Evolutionary conservation across 2,888 invertebrate species (phyloP).

Genomic region (Thalpophila matura): DNA sequence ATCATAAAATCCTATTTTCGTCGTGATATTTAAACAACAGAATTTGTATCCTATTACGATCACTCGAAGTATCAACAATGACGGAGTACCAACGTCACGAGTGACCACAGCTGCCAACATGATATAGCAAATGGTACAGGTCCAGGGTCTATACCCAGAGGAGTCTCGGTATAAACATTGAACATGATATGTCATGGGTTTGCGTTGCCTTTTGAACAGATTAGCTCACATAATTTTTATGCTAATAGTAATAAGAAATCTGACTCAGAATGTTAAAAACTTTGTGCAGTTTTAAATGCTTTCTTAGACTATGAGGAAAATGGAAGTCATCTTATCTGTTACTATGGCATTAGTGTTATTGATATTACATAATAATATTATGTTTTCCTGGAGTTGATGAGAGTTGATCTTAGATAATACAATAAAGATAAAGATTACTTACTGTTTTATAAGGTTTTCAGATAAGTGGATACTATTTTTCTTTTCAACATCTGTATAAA

Average conservation of each 20-base stretch:
- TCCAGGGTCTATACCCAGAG: constrained; percentile 35
- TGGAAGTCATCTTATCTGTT: background rate
- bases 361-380: no score
- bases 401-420: no score
- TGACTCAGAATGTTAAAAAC: constrained; percentile 40
- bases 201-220: constrained; percentile 35
- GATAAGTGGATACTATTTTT: no score
- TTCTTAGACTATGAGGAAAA: constrained; percentile 32
- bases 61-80: constrained; percentile 18
- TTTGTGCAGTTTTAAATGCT: background rate
- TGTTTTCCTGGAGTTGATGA: no score
- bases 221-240: constrained; percentile 14
- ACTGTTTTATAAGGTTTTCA: no score
- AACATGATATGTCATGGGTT: constrained; percentile 58
- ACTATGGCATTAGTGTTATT: background rate
- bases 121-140: constrained; percentile 19
- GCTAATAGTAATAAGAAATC: constrained; percentile 23
- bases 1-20: constrained; percentile 28
- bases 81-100: constrained; percentile 43
- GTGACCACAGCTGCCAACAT: constrained; percentile 19
- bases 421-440: no score
- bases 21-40: constrained; percentile 50
- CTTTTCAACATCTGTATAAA: no score
- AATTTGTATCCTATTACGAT: constrained; percentile 33
- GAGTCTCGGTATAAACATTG: constrained; percentile 19